Evolutionary conservation across 1,140 invertebrate species (phyloP), one percentile per base, ranked within the genome.

Genomic region (Marisa cornuarietis): DNA sequence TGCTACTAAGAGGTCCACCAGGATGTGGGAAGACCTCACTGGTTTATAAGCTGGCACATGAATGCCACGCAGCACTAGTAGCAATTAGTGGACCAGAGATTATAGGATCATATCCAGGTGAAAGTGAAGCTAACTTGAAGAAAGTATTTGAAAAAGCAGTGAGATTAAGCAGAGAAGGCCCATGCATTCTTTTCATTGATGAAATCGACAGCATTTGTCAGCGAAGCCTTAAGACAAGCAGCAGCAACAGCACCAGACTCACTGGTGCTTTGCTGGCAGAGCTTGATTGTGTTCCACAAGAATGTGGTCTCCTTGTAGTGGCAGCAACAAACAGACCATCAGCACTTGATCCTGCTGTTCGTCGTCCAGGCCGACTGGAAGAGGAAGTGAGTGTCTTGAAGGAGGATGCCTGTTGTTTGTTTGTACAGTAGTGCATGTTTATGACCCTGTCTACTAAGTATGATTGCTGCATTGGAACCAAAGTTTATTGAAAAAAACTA

Each of bases 21-120:
- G 90, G 90, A 0, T 88, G 87, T 84, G 89, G 90, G 1, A 90
- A 90, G 79, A 88, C 89, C 14, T 87, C 85, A 16, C 76, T 90
- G 22, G 87, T 87, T 3, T 84, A 81, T 49, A 72, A 84, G 76
- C 72, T 89, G 26, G 83, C 85, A 61, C 42, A 72, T n/a, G 66
- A 78, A 24, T 85, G 83, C 79, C 78, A 84, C 71, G 85, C 86
- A 66, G 84, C 81, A 49, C 66, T 90, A 3, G 72, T 88, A 14
- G 79, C 79, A 22, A 79, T 90, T 9, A 88, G 87, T 83, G 84
- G 87, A n/a, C 82, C 88, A 18, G 87, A 90, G 63, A 72, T 90
- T 14, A 79, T 88, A 79, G 85, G 84, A 42, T 79, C 87, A 7
- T 79, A 85, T 49, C 84, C 87, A 71, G 90, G 90, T 24, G 85